Base-by-base conservation (phyloP, 2,113 vertebrate species). In the Callaeas wilsoni region DNA sequence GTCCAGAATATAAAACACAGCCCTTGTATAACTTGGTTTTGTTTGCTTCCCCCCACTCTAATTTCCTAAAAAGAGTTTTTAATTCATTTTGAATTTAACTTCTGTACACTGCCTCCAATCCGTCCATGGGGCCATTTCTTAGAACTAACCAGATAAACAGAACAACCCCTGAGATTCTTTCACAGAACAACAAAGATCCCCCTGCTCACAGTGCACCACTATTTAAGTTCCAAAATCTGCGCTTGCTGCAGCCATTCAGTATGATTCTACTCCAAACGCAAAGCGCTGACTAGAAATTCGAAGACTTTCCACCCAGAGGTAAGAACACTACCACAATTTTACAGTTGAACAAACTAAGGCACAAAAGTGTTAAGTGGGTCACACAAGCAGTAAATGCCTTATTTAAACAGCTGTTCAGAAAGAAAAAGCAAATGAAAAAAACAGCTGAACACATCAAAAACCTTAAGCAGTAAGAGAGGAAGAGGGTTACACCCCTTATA, bases 191-290 rank as follows among this genome's bases (percentile, higher is more conserved):
- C 13, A 67, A 49, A 64, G 76, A 84, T n/a, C 16, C 39, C 74
- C 35, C 67, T 88, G 78, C 47, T 94, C 60, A 50, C 33, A 67
- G 59, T 32, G 67, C 77, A 69, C 27, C 59, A 39, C 32, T 26
- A n/a, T 6, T 35, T 29, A 67, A 90, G 60, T 89, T 88, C 79
- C 60, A 80, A 84, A 84, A 74, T 19, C 73, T 78, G 52, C 52
- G 32, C 85, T 90, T 81, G 64, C 93, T 93, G 76, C 85, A 93
- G 73, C 53, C 80, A 49, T 86, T 90, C 81, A 68, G 62, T 23
- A 25, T 41, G 37, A 90, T 60, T 73, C 20, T 53, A 75, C 73
- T 87, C 64, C 44, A 67, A 69, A 50, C 29, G 62, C 62, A 68
- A 87, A 94, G 63, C 69, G 41, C 52, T 8, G 39, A 37, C 75